Percentiles rank a stretch among this genome's conserved stretches.
Conservation (phyloP, 2,797 vertebrate species). For the Lacerta agilis region DNA sequence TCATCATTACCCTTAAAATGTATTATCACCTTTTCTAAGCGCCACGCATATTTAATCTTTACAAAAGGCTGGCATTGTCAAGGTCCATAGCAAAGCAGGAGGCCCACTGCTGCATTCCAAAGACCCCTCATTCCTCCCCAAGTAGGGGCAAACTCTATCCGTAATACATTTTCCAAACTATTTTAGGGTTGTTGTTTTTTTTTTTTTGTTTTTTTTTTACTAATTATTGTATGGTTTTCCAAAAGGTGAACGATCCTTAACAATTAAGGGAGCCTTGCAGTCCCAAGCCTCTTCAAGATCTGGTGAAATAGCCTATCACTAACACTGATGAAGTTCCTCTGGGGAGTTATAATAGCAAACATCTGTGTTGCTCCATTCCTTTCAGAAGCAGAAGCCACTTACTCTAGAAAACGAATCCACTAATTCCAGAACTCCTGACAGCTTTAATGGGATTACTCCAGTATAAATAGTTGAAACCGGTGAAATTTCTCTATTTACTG, state of each 20-base stretch:
- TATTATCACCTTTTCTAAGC: too few species aligned
- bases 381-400: slow-evolving; percentile 1
- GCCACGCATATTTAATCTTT: too few species aligned
- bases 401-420: slow-evolving; percentile 1
- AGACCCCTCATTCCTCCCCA: not conserved
- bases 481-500: not conserved
- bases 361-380: not conserved
- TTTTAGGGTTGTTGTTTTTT: not conserved
- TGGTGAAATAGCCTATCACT: not conserved
- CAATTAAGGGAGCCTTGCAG: not conserved
- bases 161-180: not conserved
- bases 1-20: too few species aligned
- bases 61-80: too few species aligned
- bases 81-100: too few species aligned
- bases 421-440: slow-evolving; percentile 3
- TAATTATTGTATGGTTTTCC: too few species aligned
- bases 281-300: not conserved
- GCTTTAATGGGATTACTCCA: slow-evolving; percentile 25
- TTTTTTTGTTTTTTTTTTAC: too few species aligned
- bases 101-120: too few species aligned
- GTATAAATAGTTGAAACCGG: slow-evolving; percentile 4
- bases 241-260: not conserved
- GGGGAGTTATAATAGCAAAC: not conserved
- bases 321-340: not conserved
- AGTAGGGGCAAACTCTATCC: not conserved